These are phyloP conservation scores for Eupithecia abbreviata DNA, from an alignment of 2,888 invertebrate genomes.

Conservation along the genomic window DNA sequence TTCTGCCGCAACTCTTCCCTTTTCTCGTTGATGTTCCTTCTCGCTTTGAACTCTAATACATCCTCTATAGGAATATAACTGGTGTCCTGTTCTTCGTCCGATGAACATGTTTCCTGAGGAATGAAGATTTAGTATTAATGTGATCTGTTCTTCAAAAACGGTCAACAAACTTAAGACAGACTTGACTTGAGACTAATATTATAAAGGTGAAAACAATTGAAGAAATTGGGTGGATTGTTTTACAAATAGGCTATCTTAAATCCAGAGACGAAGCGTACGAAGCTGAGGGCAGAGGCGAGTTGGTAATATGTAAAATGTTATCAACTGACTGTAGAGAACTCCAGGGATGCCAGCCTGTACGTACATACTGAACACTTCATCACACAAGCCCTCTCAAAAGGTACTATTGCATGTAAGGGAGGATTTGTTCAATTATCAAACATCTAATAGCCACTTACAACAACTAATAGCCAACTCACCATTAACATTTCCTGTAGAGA, in stretches of 20 bases:
- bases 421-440: background rate
- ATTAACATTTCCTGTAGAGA: constrained; percentile 91
- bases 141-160: background rate
- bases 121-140: background rate
- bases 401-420: too few species aligned
- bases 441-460: too few species aligned
- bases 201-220: background rate
- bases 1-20: constrained; percentile 92
- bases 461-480: constrained; percentile 77
- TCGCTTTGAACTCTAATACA: constrained; percentile 93
- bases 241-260: too few species aligned
- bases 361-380: too few species aligned
- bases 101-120: constrained; percentile 89
- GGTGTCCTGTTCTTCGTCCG: constrained; percentile 89
- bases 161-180: background rate
- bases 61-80: constrained; percentile 95
- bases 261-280: background rate
- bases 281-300: background rate
- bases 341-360: too few species aligned
- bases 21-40: constrained; percentile 90
- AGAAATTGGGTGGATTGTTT: background rate
- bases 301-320: too few species aligned
- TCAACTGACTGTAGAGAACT: too few species aligned
- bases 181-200: background rate
- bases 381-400: too few species aligned